Percentiles rank a stretch among this genome's conserved stretches.
Conservation (phyloP, 2,797 vertebrate species). For the Enteromius treurensis region DNA sequence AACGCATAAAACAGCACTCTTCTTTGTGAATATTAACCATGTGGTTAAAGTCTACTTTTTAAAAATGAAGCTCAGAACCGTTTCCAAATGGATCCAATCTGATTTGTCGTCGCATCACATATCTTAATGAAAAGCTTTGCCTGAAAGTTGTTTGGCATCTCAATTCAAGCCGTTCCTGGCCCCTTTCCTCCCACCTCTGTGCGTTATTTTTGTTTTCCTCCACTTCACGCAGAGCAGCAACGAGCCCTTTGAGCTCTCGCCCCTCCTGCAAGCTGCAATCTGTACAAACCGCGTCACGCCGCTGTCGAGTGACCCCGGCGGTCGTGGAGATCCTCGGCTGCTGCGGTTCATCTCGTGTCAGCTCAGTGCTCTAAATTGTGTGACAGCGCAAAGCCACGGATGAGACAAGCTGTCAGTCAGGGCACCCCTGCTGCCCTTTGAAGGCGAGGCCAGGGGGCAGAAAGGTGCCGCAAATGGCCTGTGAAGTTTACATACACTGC, state of each 20-base stretch:
- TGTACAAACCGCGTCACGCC: constrained; percentile 65
- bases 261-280: constrained; percentile 61
- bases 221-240: constrained; percentile 28
- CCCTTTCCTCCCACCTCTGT: constrained; percentile 48
- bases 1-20: too few relatives aligned
- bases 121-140: not conserved
- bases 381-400: constrained; percentile 88
- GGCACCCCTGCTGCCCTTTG: constrained; percentile 86
- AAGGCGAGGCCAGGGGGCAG: constrained; percentile 90
- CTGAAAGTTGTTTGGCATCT: not conserved
- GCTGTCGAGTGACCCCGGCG: constrained; percentile 51
- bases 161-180: not conserved
- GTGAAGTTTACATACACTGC: constrained; percentile 99
- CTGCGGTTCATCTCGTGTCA: constrained; percentile 65
- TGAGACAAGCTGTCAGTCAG: constrained; percentile 94
- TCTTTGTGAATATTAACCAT: not conserved
- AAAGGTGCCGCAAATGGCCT: constrained; percentile 95
- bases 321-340: constrained; percentile 47
- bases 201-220: constrained; percentile 51
- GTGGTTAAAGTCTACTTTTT: not conserved
- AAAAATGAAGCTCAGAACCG: not conserved
- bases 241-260: constrained; percentile 41
- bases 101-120: not conserved
- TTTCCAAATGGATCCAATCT: not conserved
- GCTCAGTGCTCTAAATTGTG: constrained; percentile 76